Evolutionary conservation across 2,797 vertebrate genomes (phyloP), one percentile per base, ranked within the genome.

Genomic region (Protonibea diacanthus): DNA sequence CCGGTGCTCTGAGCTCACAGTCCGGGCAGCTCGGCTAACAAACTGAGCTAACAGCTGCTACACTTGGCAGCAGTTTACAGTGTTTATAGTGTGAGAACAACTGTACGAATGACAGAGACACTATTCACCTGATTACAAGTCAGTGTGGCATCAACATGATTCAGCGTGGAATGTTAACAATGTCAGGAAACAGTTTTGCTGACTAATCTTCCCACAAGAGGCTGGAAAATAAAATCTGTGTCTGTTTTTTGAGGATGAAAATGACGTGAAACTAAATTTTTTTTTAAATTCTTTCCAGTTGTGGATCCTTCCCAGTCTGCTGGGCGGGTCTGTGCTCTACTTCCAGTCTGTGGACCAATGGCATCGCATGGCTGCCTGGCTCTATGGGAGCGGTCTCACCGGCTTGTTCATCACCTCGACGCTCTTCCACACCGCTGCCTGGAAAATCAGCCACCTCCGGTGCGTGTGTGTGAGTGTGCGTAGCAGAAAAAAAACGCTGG

Each of bases 371-470:
- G 88, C 92, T 0, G 94, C 94, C 51, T 93, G 94, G 94, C 92
- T 96, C 59, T 96, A 96, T 0, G 97, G 97, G 68, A 94, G 95
- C 0, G 97, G 97, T 12, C 95, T 99, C 73, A 97, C 97, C 0
- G 96, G 96, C 64, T 96, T 99, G 67, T 99, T 99, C 47, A 94
- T 97, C 53, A 97, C 98, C 74, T 99, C 98, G 44, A 99, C 97
- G 0, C 90, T 97, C 76, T 99, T 98, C 89, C 98, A 99, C 89
- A 98, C 97, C 0, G 94, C 97, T 80, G 96, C 97, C 83, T 99
- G 97, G 98, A 99, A 97, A 94, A 98, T 97, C 90, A 96, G 97
- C 88, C 97, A 99, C 52, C 96, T 97, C 92, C 94, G 97, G 97
- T 98, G 75, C 74, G 91, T 91, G 68, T 85, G 44, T 78, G 82